Evolutionary conservation across 2,113 vertebrate genomes (phyloP).

Genomic region (Onychorhynchus coronatus): DNA sequence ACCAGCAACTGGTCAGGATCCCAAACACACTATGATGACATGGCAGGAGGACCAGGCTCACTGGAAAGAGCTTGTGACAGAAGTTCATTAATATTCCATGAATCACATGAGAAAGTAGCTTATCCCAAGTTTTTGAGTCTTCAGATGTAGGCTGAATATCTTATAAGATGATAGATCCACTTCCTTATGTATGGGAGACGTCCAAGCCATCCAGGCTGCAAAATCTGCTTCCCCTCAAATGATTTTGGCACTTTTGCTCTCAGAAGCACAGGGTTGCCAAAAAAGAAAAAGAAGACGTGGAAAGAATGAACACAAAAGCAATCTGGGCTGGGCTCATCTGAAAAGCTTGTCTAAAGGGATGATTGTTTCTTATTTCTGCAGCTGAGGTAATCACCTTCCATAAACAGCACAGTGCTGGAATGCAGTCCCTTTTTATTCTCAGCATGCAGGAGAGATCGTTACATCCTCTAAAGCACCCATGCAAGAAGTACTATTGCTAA

Average conservation of each 20-base stretch:
- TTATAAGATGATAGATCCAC: not conserved
- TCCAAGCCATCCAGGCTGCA: constrained; percentile 15
- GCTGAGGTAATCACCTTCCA: not conserved
- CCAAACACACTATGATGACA: not conserved
- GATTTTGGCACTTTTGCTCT: constrained; percentile 49
- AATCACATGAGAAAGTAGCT: not conserved
- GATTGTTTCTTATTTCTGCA: not conserved
- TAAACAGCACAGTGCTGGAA: not conserved
- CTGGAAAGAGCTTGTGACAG: not conserved
- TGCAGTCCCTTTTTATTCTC: not conserved
- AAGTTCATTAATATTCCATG: not conserved
- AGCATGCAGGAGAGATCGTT: not conserved
- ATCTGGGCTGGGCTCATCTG: not conserved
- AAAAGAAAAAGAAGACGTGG: not conserved
- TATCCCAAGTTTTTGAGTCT: not conserved
- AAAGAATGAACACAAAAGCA: not conserved
- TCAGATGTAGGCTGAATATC: not conserved
- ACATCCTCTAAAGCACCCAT: not conserved
- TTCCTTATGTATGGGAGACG: constrained; percentile 20
- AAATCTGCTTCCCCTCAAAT: constrained; percentile 46
- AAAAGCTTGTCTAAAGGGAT: not conserved
- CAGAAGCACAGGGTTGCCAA: constrained; percentile 7
- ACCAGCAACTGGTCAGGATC: not conserved
- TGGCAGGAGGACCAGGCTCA: not conserved
- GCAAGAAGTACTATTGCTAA: not conserved